Percentiles rank a stretch among this genome's conserved stretches.
Evolutionary conservation across 2,888 invertebrate species (phyloP).

Genomic region (Habrosyne pyritoides): DNA sequence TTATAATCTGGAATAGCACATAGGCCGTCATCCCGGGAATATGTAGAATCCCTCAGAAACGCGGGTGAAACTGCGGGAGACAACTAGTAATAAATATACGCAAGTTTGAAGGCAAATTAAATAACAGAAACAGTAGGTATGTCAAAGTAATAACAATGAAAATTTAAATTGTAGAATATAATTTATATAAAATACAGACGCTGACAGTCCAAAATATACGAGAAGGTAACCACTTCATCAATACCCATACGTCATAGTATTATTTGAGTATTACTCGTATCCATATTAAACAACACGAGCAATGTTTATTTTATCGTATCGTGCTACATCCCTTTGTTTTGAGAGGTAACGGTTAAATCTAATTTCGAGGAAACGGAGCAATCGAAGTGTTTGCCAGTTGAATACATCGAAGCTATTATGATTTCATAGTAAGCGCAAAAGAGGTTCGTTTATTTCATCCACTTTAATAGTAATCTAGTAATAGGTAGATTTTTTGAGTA

Average conservation of each 20-base stretch:
- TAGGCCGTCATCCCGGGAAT: too few relatives aligned
- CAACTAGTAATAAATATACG: too few relatives aligned
- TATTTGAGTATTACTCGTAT: slow-evolving; percentile 2
- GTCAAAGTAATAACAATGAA: too few relatives aligned
- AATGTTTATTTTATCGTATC: slow-evolving; percentile 44
- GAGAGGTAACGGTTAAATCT: slow-evolving; percentile 43
- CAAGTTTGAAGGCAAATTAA: too few relatives aligned
- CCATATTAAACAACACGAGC: slow-evolving; percentile 20
- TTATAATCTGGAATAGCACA: too few relatives aligned
- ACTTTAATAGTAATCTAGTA: neutral
- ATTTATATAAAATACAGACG: neutral
- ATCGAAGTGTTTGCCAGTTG: slow-evolving; percentile 32
- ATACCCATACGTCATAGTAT: slow-evolving; percentile 13
- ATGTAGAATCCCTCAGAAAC: too few relatives aligned
- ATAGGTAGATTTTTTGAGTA: too few relatives aligned
- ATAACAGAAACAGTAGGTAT: too few relatives aligned
- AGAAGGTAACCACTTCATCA: neutral
- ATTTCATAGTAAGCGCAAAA: slow-evolving; percentile 23
- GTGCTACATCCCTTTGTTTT: slow-evolving; percentile 39
- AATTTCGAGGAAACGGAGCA: slow-evolving; percentile 37
- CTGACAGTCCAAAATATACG: neutral
- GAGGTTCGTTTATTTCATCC: neutral
- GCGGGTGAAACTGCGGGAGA: too few relatives aligned
- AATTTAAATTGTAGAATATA: too few relatives aligned
- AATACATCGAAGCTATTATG: slow-evolving; percentile 30